Conservation (phyloP, 1,140 invertebrate species). For the Antheraea mylitta region DNA sequence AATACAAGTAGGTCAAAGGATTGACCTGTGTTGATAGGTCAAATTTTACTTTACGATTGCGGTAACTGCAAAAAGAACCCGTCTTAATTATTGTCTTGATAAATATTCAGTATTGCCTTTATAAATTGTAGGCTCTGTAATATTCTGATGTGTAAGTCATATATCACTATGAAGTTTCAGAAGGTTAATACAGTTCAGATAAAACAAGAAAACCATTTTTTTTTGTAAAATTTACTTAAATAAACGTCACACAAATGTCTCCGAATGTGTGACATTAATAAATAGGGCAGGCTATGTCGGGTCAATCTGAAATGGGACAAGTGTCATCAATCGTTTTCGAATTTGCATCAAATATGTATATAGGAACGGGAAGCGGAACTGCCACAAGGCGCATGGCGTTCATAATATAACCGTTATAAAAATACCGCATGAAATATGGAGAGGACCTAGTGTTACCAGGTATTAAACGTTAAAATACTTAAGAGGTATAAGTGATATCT, state of each 20-base stretch:
- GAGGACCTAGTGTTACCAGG: constrained; percentile 11
- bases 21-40: too few relatives aligned
- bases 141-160: too few relatives aligned
- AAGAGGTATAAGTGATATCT: too few relatives aligned
- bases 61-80: too few relatives aligned
- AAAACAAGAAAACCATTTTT: neutral
- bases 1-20: too few relatives aligned
- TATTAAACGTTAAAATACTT: too few relatives aligned
- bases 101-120: too few relatives aligned
- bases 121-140: too few relatives aligned
- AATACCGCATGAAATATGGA: constrained; percentile 52
- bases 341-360: constrained; percentile 54
- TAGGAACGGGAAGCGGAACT: constrained; percentile 27
- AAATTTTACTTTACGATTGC: too few relatives aligned
- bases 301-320: constrained; percentile 41
- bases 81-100: too few relatives aligned
- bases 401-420: constrained; percentile 53
- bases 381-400: constrained; percentile 39
- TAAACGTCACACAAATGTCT: neutral
- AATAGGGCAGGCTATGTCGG: constrained; percentile 28
- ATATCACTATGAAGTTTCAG: too few relatives aligned
- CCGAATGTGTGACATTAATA: constrained; percentile 17
- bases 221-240: neutral
- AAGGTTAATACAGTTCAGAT: too few relatives aligned
- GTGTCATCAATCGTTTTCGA: constrained; percentile 48